phyloP scores from a whole-genome alignment of 1,140 invertebrate genomes.

The Thrips palmi region DNA sequence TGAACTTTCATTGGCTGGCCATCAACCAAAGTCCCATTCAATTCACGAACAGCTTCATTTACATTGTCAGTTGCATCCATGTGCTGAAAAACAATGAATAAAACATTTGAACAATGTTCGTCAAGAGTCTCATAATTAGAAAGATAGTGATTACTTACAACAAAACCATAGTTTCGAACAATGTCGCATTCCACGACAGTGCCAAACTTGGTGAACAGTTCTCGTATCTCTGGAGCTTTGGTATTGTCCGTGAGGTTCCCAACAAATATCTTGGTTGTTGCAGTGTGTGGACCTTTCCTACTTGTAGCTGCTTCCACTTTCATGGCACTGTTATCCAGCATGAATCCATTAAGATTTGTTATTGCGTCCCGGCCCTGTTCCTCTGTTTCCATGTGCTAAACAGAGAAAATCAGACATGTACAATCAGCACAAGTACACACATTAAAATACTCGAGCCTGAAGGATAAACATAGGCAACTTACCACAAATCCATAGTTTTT shows the following conservation, averaged over 20 bases:
- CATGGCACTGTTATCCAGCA: slow-evolving; percentile 71
- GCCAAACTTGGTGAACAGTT: slow-evolving; percentile 72
- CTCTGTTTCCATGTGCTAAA: slow-evolving; percentile 81
- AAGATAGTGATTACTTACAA: slow-evolving; percentile 25
- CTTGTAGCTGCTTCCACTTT: slow-evolving; percentile 82
- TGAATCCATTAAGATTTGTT: slow-evolving; percentile 73
- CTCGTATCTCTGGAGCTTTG: slow-evolving; percentile 67
- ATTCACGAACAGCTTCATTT: slow-evolving; percentile 68
- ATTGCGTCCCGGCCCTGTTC: slow-evolving; percentile 78
- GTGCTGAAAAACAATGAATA: slow-evolving; percentile 32
- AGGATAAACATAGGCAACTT: slow-evolving; percentile 22
- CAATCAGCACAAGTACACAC: too few relatives aligned
- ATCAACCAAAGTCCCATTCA: slow-evolving; percentile 61
- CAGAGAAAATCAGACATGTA: slow-evolving; percentile 12
- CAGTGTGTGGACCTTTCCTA: slow-evolving; percentile 62
- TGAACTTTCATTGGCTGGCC: slow-evolving; percentile 78
- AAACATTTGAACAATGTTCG: too few relatives aligned
- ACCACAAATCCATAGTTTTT: slow-evolving; percentile 94
- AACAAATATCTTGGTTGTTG: slow-evolving; percentile 77
- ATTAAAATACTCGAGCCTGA: too few relatives aligned
- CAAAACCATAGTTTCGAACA: slow-evolving; percentile 81
- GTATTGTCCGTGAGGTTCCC: slow-evolving; percentile 79
- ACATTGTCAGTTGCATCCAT: slow-evolving; percentile 64
- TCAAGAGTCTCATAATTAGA: too few relatives aligned
- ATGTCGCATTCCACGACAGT: slow-evolving; percentile 81